Conservation (phyloP, 2,797 vertebrate genomes). For the Catostomus latipinnis region DNA sequence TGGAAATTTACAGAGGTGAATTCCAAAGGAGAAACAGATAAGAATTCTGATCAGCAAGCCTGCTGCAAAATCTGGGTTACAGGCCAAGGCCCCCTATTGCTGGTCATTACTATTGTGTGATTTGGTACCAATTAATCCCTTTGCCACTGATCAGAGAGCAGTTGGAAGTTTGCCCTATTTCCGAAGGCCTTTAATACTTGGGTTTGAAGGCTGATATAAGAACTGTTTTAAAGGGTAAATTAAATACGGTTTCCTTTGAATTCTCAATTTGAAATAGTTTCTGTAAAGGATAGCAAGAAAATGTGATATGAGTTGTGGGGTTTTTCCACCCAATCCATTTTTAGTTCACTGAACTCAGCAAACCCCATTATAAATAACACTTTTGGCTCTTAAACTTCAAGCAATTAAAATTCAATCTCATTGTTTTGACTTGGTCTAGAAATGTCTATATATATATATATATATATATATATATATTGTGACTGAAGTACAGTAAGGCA, state of each 20-base stretch:
- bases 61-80: constrained; percentile 38
- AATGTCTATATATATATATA: background rate
- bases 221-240: background rate
- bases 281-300: background rate
- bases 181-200: background rate
- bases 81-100: constrained; percentile 26
- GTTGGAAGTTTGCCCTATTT: background rate
- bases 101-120: constrained; percentile 25
- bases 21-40: constrained; percentile 57
- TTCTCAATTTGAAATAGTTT: background rate
- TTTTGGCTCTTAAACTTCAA: background rate
- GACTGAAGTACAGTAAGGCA: no score
- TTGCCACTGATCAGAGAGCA: constrained; percentile 32
- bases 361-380: background rate
- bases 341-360: background rate
- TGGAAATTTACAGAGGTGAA: constrained; percentile 71
- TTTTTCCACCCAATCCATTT: background rate
- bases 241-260: constrained; percentile 2
- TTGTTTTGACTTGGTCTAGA: background rate
- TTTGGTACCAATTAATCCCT: constrained; percentile 1
- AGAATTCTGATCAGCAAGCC: constrained; percentile 52
- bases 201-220: background rate
- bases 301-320: background rate
- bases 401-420: constrained; percentile 17
- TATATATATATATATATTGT: no score